These are phyloP conservation scores for Caerostris darwini DNA, from an alignment of 1,140 invertebrate genomes.

Conservation along the genomic window DNA sequence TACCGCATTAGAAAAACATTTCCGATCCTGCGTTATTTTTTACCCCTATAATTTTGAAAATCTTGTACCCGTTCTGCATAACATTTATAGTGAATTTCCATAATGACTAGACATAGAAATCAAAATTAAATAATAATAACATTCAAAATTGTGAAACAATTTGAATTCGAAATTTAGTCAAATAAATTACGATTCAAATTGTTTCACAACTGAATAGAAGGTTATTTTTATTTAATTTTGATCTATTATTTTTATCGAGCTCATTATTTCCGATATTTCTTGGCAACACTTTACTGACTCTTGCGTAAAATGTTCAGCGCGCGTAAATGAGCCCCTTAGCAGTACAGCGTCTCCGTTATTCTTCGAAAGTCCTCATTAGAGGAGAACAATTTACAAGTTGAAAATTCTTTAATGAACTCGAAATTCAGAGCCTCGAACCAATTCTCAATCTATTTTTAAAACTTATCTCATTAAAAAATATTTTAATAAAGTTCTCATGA, in stretches of 20 bases:
- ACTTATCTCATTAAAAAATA: slow-evolving; percentile 1
- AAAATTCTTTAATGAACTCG: slow-evolving; percentile 11
- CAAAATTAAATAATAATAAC: no score
- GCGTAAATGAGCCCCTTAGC: background rate
- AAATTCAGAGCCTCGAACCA: background rate
- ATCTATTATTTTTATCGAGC: background rate
- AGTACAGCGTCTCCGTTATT: background rate
- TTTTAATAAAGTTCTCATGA: background rate
- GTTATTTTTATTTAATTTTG: no score
- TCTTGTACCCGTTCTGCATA: no score
- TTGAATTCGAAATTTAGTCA: no score
- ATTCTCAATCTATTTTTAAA: background rate
- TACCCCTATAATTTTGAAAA: no score
- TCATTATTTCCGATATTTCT: background rate
- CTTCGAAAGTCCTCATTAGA: background rate
- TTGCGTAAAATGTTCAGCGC: background rate
- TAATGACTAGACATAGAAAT: no score
- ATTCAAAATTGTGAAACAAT: no score
- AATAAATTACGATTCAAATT: no score
- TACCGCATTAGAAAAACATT: no score
- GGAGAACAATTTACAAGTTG: background rate
- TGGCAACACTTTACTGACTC: background rate
- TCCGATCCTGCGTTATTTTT: no score
- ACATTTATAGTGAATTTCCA: no score
- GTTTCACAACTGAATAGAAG: no score